Conservation (phyloP, 35 echinoderm and acorn worm genomes). For the Amphiura filiformis region DNA sequence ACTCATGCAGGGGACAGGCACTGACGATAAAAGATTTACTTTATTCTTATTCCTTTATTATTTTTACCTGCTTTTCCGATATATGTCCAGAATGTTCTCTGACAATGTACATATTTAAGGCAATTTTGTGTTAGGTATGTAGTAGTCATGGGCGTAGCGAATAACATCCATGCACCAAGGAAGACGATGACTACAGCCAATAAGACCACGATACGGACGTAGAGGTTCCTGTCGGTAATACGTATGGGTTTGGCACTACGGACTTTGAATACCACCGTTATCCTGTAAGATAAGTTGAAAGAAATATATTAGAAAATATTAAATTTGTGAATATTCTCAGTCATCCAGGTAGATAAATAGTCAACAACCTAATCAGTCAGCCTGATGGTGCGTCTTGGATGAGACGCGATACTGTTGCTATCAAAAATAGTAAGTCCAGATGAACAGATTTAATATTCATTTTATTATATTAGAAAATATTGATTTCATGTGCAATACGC, state of each 20-base stretch:
- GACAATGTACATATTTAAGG: constrained; percentile 41
- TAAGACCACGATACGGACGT: constrained; percentile 29
- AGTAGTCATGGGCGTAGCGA: background rate
- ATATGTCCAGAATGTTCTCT: constrained; percentile 36
- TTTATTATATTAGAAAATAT: no score
- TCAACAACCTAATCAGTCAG: background rate
- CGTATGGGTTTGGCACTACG: constrained; percentile 72
- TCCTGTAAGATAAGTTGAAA: constrained; percentile 13
- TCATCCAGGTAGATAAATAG: background rate
- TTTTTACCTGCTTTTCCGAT: constrained; percentile 45
- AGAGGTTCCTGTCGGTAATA: constrained; percentile 47
- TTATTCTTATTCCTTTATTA: no score
- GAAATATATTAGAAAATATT: background rate
- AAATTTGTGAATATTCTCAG: background rate
- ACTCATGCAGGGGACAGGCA: no score
- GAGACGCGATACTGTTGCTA: background rate
- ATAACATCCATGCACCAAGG: constrained; percentile 30
- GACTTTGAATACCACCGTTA: constrained; percentile 60
- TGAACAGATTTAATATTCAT: no score
- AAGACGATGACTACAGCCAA: constrained; percentile 23
- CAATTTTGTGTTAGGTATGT: constrained; percentile 5
- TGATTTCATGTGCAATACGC: no score
- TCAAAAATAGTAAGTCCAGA: background rate
- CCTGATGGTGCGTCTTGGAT: background rate
- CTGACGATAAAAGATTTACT: no score